A percentile compares a stretch with the other conserved stretches of the same genome.
These are phyloP conservation scores for Ceratotherium simum DNA, from an alignment of 2,113 vertebrate species.

Conservation along the genomic window DNA sequence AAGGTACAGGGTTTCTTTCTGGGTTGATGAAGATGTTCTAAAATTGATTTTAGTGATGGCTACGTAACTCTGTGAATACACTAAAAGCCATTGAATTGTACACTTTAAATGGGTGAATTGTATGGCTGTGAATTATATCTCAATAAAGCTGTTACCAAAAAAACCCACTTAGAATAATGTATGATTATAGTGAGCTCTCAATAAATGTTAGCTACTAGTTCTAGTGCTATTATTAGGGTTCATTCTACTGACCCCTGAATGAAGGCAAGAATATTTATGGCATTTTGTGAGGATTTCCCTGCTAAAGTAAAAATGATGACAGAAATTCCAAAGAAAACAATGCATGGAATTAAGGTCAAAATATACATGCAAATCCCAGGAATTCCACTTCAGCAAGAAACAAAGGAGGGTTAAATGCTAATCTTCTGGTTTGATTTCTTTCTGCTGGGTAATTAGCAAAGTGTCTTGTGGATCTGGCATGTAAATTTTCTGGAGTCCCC, in stretches of 20 bases:
- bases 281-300: neutral
- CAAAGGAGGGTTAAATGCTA: slow-evolving; percentile 24
- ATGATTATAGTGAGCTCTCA: slow-evolving; percentile 21
- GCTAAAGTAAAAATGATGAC: slow-evolving; percentile 32
- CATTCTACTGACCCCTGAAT: slow-evolving; percentile 7
- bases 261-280: slow-evolving; percentile 18
- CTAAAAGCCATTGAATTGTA: neutral
- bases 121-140: neutral
- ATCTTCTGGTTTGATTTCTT: slow-evolving; percentile 35
- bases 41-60: neutral
- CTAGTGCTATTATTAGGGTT: neutral
- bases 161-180: neutral
- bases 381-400: slow-evolving; percentile 58
- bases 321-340: slow-evolving; percentile 22
- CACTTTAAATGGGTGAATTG: neutral
- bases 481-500: slow-evolving; percentile 21
- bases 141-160: slow-evolving; percentile 28
- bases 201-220: slow-evolving; percentile 44
- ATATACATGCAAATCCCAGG: slow-evolving; percentile 34
- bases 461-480: neutral
- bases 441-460: neutral
- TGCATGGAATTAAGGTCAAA: slow-evolving; percentile 1
- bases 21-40: neutral
- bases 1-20: neutral
- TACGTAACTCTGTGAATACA: neutral